These are phyloP conservation scores for Odobenus rosmarus DNA, from an alignment of 2,113 vertebrate species.

Conservation along the genomic window DNA sequence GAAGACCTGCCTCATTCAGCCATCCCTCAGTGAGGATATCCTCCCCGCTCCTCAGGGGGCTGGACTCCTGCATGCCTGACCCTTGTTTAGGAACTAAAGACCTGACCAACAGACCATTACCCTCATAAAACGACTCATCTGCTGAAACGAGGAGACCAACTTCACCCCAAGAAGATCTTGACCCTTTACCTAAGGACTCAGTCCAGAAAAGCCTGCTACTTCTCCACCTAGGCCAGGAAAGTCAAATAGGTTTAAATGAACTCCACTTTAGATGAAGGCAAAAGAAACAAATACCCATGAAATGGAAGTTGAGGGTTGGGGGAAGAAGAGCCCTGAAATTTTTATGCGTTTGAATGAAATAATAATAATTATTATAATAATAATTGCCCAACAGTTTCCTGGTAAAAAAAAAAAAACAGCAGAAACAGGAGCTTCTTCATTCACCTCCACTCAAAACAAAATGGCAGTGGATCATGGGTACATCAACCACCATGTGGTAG, in stretches of 20 bases:
- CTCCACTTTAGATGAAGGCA: background rate
- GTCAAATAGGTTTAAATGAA: background rate
- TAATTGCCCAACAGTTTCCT: background rate
- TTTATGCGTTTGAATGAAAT: constrained; percentile 62
- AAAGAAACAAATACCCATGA: constrained; percentile 50
- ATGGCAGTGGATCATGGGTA: constrained; percentile 16
- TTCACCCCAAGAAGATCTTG: background rate
- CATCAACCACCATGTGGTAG: constrained; percentile 73
- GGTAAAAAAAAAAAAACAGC: background rate
- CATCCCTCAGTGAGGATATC: background rate
- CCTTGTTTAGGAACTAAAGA: background rate
- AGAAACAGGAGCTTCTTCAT: constrained; percentile 45
- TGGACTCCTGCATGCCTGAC: background rate
- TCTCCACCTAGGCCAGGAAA: background rate
- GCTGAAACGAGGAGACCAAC: background rate
- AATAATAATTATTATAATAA: constrained; percentile 33
- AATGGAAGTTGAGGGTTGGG: background rate
- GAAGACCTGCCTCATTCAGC: background rate
- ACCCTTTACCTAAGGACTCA: background rate
- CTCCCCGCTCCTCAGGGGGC: rapidly evolving
- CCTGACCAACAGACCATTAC: background rate
- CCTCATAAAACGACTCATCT: background rate
- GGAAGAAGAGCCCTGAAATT: background rate
- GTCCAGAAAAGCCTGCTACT: background rate
- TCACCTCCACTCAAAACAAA: constrained; percentile 37